phyloP scores from a whole-genome alignment of 2,113 vertebrate species.

The Perognathus longimembris region DNA sequence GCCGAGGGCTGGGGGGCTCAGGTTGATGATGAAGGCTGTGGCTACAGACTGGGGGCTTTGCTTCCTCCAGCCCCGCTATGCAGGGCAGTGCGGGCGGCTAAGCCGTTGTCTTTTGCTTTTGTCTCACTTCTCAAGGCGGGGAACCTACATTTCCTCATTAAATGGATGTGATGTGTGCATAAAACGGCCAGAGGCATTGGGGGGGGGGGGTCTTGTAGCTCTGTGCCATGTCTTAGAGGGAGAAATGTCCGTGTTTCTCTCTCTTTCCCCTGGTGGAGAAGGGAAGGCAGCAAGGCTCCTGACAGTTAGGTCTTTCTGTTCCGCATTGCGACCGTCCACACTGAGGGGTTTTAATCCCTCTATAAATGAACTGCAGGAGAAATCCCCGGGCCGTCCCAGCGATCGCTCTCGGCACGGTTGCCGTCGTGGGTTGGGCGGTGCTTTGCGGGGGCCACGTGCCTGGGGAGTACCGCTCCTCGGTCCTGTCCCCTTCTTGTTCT shows the following conservation, averaged over 20 bases:
- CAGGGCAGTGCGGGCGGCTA: background rate
- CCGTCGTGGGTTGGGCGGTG: rapidly evolving
- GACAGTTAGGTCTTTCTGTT: background rate
- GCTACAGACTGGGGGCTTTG: no score
- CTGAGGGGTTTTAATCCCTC: background rate
- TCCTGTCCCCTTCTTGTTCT: no score
- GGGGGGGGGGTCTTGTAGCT: background rate
- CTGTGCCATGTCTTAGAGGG: background rate
- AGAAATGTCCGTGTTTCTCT: background rate
- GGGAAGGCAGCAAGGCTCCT: background rate
- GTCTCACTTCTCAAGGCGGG: rapidly evolving
- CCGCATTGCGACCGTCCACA: background rate
- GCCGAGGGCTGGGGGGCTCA: background rate
- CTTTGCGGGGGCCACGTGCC: background rate
- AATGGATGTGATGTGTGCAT: background rate
- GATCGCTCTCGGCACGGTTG: rapidly evolving
- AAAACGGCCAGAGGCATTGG: background rate
- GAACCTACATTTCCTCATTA: background rate
- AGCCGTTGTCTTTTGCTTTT: background rate
- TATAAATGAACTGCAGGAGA: background rate
- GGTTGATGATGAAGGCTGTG: rapidly evolving
- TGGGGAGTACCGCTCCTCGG: rapidly evolving
- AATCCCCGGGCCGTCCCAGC: background rate
- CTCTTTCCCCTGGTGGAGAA: background rate
- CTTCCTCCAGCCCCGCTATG: rapidly evolving